These are phyloP conservation scores for Drosophila mauritiana DNA, from an alignment of 1,140 invertebrate genomes.

Conservation along the genomic window DNA sequence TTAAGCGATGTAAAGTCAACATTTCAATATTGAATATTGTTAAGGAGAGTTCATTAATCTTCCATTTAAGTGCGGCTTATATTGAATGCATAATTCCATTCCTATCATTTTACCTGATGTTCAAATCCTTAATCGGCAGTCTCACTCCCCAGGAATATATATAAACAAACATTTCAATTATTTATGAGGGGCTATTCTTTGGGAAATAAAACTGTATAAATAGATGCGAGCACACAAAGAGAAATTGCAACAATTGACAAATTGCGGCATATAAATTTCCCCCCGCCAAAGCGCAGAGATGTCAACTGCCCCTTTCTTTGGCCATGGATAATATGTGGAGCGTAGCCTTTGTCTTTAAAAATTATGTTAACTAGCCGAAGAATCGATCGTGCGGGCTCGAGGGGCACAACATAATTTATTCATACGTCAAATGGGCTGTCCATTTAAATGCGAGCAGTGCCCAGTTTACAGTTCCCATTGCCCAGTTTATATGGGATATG, in stretches of 20 bases:
- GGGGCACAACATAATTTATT: constrained; percentile 61
- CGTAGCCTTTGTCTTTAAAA: constrained; percentile 60
- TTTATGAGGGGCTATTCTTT: constrained; percentile 29
- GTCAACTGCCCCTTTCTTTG: constrained; percentile 47
- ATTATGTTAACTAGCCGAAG: constrained; percentile 72
- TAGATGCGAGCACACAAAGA: constrained; percentile 17
- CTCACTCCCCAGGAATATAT: constrained; percentile 4
- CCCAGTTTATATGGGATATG: not conserved
- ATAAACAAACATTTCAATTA: constrained; percentile 38
- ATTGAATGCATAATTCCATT: not conserved
- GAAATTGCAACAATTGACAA: constrained; percentile 72
- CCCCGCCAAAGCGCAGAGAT: constrained; percentile 34
- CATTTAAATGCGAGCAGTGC: constrained; percentile 47
- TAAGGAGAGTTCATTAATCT: too few species aligned
- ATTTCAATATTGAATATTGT: too few species aligned
- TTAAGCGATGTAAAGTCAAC: too few species aligned
- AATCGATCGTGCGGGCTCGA: constrained; percentile 39
- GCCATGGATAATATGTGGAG: constrained; percentile 55
- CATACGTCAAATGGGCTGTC: constrained; percentile 42
- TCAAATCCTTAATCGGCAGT: constrained; percentile 7
- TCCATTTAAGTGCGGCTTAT: not conserved
- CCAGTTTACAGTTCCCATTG: constrained; percentile 3
- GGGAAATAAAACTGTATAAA: constrained; percentile 26
- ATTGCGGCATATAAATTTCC: constrained; percentile 65
- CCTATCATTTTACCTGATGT: not conserved